Base-by-base conservation (phyloP, 2,113 vertebrate genomes). In the Pedetes capensis region DNA sequence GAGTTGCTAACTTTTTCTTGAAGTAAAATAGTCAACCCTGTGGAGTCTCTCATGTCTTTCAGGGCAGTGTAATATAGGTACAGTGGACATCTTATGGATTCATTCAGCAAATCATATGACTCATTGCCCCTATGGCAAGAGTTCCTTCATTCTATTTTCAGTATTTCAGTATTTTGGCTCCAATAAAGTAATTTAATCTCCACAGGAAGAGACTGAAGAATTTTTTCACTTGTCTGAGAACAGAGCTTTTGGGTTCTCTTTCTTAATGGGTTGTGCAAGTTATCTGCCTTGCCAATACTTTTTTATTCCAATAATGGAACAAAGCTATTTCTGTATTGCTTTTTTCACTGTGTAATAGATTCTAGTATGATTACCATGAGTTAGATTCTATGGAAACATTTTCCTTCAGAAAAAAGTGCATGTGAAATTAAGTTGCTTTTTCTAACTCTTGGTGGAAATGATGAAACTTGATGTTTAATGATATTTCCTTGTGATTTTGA, bases 381-480 rank as follows among this genome's bases (percentile, higher is more conserved):
- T 95, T 95, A 95, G 84, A 92, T 78, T 91, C 78, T 89, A 72
- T 75, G 75, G 93, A 96, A 96, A 95, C 57, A 95, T 91, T 96
- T 96, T 95, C 93, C 87, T 94, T 94, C 55, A 95, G 94, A 93
- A 96, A 95, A 94, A 96, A 96, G 92, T 69, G 88, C 59, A 84
- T 96, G 75, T 94, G 69, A 91, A 96, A 95, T 97, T 91, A 93
- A 96, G 64, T 80, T 66, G 68, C 78, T 79, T 81, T 59, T 78
- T 94, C 88, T 89, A 55, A 86, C 74, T 89, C 47, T 88, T 95
- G 61, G 51, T 92, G 79, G 68, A 88, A 95, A 49, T 79, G 82
- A 94, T 91, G 69, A 93, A 92, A 90, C 82, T 66, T 94, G 85
- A 86, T 94, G 37, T 93, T 89, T 96, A 94, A 87, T 80, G 42